phyloP scores from a whole-genome alignment of 2,888 invertebrate species.

The Parapristionchus giblindavisi region DNA sequence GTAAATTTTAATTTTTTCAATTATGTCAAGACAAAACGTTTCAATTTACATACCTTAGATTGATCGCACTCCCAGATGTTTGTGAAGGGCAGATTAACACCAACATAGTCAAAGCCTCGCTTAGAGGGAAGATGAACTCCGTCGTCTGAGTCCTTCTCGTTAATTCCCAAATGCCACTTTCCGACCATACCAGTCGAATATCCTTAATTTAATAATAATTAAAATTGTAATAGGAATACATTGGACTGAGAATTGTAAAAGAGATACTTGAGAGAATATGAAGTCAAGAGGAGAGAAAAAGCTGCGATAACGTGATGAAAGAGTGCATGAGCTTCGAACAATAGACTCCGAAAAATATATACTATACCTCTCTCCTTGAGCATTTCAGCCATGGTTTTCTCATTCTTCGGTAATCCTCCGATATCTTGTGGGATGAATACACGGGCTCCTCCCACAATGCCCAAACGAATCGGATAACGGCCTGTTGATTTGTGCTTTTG shows the following conservation, averaged over 20 bases:
- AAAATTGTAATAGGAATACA: no score
- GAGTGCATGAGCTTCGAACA: no score
- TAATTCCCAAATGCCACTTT: constrained; percentile 74
- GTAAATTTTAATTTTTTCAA: no score
- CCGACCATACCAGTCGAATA: constrained; percentile 72
- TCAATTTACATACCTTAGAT: constrained; percentile 48
- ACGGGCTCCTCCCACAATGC: constrained; percentile 66
- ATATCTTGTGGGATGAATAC: constrained; percentile 69
- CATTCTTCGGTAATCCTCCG: constrained; percentile 72
- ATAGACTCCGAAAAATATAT: no score
- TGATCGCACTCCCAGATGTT: constrained; percentile 68
- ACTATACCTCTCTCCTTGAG: constrained; percentile 70
- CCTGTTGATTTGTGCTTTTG: constrained; percentile 56
- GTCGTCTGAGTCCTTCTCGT: constrained; percentile 55
- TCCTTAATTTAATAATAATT: constrained; percentile 48
- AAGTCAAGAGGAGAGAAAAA: no score
- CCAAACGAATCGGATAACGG: constrained; percentile 67
- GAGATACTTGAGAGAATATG: no score
- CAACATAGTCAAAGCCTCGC: constrained; percentile 68
- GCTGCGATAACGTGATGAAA: no score
- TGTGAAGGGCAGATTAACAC: constrained; percentile 68
- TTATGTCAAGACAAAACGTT: no score
- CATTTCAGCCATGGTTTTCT: constrained; percentile 72
- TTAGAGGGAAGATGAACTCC: constrained; percentile 65
- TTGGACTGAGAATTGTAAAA: no score